These are phyloP conservation scores for Petroica traversi DNA, from an alignment of 2,113 vertebrate species.

Conservation along the genomic window DNA sequence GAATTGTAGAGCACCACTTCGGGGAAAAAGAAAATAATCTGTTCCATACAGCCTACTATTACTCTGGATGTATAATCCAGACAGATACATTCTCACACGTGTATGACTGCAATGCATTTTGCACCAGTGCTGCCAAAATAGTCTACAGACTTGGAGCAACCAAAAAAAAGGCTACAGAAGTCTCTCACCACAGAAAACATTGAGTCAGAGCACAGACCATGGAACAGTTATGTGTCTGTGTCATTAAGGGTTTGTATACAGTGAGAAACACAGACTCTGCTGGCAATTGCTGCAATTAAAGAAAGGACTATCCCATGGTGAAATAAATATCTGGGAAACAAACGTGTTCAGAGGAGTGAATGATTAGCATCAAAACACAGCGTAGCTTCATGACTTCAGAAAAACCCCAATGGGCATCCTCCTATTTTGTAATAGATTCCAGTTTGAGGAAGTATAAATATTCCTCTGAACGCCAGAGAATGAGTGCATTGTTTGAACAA, in stretches of 20 bases:
- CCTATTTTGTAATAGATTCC: slow-evolving; percentile 7
- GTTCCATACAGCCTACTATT: neutral
- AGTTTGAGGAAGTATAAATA: slow-evolving; percentile 19
- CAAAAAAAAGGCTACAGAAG: neutral
- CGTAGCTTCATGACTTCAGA: neutral
- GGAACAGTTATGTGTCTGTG: neutral
- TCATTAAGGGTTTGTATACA: neutral
- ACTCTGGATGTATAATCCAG: neutral
- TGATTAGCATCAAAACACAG: slow-evolving; percentile 39
- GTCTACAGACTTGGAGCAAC: neutral
- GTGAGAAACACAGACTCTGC: neutral
- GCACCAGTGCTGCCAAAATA: neutral
- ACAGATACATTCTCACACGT: fast-evolving
- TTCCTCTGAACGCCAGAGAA: slow-evolving; percentile 11
- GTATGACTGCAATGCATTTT: neutral
- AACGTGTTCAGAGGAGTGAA: neutral
- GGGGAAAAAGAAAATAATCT: fast-evolving
- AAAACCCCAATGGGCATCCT: slow-evolving; percentile 13
- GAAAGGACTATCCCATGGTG: neutral
- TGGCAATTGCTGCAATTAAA: neutral
- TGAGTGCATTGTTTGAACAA: slow-evolving; percentile 23
- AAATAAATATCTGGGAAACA: slow-evolving; percentile 21
- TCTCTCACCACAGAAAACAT: neutral
- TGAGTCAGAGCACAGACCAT: neutral
- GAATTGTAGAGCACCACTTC: neutral